Evolutionary conservation across 2,888 invertebrate genomes (phyloP).

Genomic region (Microctonus aethiopoides): DNA sequence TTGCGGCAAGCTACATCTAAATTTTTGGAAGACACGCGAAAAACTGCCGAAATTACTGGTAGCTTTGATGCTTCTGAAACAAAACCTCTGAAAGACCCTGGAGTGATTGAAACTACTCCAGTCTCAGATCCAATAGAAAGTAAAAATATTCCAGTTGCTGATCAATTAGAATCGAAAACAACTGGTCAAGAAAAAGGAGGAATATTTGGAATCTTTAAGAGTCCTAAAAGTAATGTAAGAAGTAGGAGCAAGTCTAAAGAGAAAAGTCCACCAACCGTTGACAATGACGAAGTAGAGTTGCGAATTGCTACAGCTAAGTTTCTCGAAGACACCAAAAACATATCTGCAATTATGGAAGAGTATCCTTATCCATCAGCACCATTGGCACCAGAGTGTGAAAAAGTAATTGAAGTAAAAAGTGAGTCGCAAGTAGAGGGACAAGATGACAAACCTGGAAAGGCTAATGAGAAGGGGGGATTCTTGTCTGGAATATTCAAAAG

Average conservation of each 20-base stretch:
- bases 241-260: constrained; percentile 41
- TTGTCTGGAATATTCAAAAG: constrained; percentile 53
- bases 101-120: constrained; percentile 21
- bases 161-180: no score
- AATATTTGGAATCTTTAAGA: constrained; percentile 45
- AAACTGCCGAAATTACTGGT: constrained; percentile 37
- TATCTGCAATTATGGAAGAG: constrained; percentile 45
- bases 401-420: constrained; percentile 22
- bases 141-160: no score
- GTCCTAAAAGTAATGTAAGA: constrained; percentile 41
- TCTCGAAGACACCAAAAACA: constrained; percentile 56
- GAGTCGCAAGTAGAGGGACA: constrained; percentile 31
- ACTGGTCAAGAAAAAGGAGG: background rate
- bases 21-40: constrained; percentile 45
- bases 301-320: constrained; percentile 53
- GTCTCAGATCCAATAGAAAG: no score
- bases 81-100: constrained; percentile 7
- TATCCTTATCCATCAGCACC: constrained; percentile 41
- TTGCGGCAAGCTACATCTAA: constrained; percentile 39
- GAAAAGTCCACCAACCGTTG: constrained; percentile 38
- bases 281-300: constrained; percentile 44
- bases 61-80: background rate
- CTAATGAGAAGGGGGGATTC: constrained; percentile 44
- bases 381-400: constrained; percentile 14
- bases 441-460: constrained; percentile 39